A percentile compares a stretch with the other conserved stretches of the same genome.
Evolutionary conservation across 1,140 invertebrate genomes (phyloP).

Genomic region (honey bee (Apis mellifera)): Amel_HAv3.1 CM009932.2:7373001-7373500

Average conservation of each 20-base stretch:
- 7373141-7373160: conserved; percentile 6
- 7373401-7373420: conserved; percentile 31
- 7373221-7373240: conserved; percentile 19
- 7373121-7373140: background rate
- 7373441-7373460: conserved; percentile 64
- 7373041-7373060: background rate
- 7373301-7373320: conserved; percentile 67
- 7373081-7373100: too few relatives aligned
- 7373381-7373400: conserved; percentile 62
- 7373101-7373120: too few relatives aligned
- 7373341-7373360: conserved; percentile 59
- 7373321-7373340: conserved; percentile 25
- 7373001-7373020: background rate
- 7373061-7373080: too few relatives aligned
- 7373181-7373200: conserved; percentile 63
- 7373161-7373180: conserved; percentile 11
- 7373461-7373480: conserved; percentile 55
- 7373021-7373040: conserved; percentile 14
- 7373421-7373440: conserved; percentile 61
- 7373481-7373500: conserved; percentile 35
- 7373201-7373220: conserved; percentile 52
- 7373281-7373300: conserved; percentile 64
- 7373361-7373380: conserved; percentile 72
- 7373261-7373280: conserved; percentile 67
- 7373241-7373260: conserved; percentile 25